Evolutionary conservation across 1,140 invertebrate genomes (phyloP), one percentile per base, ranked within the genome.

Genomic region (Ceratina japonica): DNA sequence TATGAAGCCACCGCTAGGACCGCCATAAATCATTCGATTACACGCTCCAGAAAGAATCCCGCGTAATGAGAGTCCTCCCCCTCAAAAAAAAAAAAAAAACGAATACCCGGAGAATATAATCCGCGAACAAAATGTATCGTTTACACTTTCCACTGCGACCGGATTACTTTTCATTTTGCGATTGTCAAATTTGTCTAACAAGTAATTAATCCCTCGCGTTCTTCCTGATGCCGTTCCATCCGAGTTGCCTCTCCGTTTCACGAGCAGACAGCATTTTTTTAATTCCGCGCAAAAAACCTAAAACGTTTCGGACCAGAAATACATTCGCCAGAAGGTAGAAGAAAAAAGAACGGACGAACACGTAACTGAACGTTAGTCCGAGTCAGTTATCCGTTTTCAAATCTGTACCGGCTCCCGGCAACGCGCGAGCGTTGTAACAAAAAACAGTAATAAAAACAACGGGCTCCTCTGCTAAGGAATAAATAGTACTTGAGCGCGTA

Each of bases 191-290:
- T 31, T 31, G 22, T 15, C 8, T 10, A n/a, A 12, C 56, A 52
- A 75, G 83, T 83, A 70, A 80, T 84, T 80, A 71, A 80, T 84
- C 79, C 70, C 52, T 24, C 64, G 61, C 49, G n/a, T n/a, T n/a
- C n/a, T n/a, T n/a, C n/a, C n/a, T n/a, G n/a, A n/a, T n/a, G n/a
- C n/a, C n/a, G n/a, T n/a, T n/a, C n/a, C n/a, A n/a, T 24, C 73
- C 80, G 84, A 84, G 80, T 84, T 80, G 69, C 58, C 13, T 64
- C n/a, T 15, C 37, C 77, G 73, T 37, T 84, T 62, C 18, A 16
- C 18, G 15, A 3, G 82, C 71, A 13, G 18, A 31, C 51, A 16
- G 44, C 22, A 44, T 62, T 79, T 84, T 84, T 84, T 73, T 76
- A 80, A 84, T 73, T 10, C 10, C 37, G 69, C 56, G 75, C 72